Evolutionary conservation across 1,140 invertebrate genomes (phyloP).

Genomic region (Diploscapter pachys): DNA sequence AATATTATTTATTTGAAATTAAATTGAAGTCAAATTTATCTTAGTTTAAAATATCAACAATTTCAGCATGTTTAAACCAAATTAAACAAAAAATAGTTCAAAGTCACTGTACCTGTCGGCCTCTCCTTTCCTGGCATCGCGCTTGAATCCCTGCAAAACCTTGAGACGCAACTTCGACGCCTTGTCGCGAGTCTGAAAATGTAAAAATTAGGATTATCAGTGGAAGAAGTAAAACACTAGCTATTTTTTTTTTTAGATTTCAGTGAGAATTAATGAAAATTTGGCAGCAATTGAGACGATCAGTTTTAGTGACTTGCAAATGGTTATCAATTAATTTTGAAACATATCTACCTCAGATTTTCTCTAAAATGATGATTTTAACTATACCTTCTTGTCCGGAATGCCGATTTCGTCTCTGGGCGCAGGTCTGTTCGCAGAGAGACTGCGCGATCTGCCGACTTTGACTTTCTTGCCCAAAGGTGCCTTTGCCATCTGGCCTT

Average conservation of each 20-base stretch:
- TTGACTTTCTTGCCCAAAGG: conserved; percentile 34
- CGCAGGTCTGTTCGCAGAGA: conserved; percentile 25
- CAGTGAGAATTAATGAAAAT: no score
- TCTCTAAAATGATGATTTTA: background rate
- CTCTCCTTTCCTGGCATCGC: conserved; percentile 87
- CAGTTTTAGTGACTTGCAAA: no score
- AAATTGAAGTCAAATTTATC: no score
- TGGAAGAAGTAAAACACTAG: no score
- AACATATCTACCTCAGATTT: background rate
- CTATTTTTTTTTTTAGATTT: no score
- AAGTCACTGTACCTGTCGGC: conserved; percentile 68
- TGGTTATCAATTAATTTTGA: background rate
- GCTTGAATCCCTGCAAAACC: conserved; percentile 61
- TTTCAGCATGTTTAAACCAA: no score
- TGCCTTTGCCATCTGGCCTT: conserved; percentile 24
- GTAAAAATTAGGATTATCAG: background rate
- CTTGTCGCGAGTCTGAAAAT: conserved; percentile 18
- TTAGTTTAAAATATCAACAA: no score
- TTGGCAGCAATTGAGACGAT: no score
- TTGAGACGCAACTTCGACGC: conserved; percentile 16
- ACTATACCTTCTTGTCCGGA: conserved; percentile 36
- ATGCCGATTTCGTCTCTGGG: conserved; percentile 29
- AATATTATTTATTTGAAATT: no score
- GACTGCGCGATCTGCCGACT: conserved; percentile 31
- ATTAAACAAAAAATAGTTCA: no score